Evolutionary conservation across 2,797 vertebrate genomes (phyloP).

Genomic region (Platalea minor): DNA sequence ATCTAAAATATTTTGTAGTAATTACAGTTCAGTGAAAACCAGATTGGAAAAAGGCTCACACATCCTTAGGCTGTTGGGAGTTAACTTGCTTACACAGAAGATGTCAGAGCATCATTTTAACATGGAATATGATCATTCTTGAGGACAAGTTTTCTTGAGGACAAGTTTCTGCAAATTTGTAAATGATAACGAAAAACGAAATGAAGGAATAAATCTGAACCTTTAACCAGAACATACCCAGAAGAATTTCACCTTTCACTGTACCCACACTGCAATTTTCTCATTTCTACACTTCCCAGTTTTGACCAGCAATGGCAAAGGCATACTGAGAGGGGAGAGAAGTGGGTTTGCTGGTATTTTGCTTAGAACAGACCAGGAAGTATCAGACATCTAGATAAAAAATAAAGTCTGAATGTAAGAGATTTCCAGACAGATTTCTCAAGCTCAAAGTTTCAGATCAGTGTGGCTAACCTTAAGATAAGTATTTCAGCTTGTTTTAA

Average conservation of each 20-base stretch:
- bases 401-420: background rate
- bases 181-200: background rate
- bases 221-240: background rate
- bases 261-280: background rate
- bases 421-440: constrained; percentile 17
- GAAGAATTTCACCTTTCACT: background rate
- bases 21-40: background rate
- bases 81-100: background rate
- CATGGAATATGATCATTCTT: background rate
- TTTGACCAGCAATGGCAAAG: background rate
- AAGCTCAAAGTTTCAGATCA: background rate
- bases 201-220: background rate
- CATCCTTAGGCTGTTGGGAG: background rate
- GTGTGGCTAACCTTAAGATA: background rate
- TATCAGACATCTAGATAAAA: constrained; percentile 17
- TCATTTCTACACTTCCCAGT: background rate
- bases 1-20: background rate
- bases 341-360: constrained; percentile 3
- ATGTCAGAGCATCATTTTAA: background rate
- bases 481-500: background rate
- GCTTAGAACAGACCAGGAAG: constrained; percentile 14
- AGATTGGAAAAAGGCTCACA: background rate
- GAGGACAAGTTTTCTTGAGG: background rate
- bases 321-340: background rate
- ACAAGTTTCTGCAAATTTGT: background rate